Conservation (phyloP, 2,113 vertebrate genomes). For the Emydocephalus ijimae region DNA sequence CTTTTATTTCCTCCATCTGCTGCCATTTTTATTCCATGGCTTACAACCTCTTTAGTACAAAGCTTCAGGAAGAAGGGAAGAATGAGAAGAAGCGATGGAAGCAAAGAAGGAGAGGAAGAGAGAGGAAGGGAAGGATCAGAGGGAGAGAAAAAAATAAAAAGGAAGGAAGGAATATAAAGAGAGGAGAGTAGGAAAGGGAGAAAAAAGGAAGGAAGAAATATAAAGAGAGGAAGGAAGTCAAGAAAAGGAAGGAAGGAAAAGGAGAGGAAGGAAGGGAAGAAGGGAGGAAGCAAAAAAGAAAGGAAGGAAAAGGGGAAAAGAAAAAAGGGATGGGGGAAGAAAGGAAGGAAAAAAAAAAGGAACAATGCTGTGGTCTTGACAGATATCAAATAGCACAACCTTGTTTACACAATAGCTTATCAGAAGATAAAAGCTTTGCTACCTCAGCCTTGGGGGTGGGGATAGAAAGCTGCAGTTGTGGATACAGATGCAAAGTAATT, state of each 20-base stretch:
- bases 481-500: background rate
- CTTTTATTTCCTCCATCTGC: background rate
- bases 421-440: background rate
- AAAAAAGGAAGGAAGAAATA: background rate
- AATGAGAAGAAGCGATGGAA: background rate
- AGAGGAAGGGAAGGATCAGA: background rate
- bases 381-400: background rate
- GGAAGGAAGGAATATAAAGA: background rate
- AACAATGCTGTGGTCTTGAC: background rate
- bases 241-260: background rate
- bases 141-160: background rate
- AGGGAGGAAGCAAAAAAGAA: background rate
- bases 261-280: background rate
- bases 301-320: no score
- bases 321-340: background rate
- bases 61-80: background rate
- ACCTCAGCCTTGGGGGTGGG: background rate
- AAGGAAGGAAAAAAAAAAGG: background rate
- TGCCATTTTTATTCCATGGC: background rate
- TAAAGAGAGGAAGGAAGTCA: no score
- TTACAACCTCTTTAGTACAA: background rate
- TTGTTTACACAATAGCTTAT: background rate
- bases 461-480: background rate
- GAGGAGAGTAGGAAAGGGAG: no score
- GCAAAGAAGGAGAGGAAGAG: background rate